Percentiles rank a stretch among this genome's conserved stretches.
Conservation (phyloP, 2,888 invertebrate genomes). For the Cheilosia scutellata region DNA sequence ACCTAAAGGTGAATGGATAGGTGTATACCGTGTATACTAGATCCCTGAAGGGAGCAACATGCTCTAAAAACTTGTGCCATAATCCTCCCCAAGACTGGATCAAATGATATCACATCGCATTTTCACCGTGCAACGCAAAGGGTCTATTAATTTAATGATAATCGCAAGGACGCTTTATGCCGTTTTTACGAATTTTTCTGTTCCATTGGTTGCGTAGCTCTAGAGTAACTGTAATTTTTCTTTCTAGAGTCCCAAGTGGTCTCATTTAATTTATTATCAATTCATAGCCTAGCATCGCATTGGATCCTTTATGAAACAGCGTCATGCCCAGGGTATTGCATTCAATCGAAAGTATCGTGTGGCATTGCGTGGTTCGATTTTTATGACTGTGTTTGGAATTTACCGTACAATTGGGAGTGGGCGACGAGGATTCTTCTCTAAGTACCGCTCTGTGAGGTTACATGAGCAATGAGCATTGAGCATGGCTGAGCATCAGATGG, state of each 20-base stretch:
- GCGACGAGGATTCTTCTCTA: constrained; percentile 31
- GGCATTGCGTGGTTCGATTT: constrained; percentile 58
- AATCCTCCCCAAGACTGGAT: constrained; percentile 34
- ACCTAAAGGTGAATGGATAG: constrained; percentile 1
- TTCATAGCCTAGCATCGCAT: constrained; percentile 71
- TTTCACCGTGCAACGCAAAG: constrained; percentile 24
- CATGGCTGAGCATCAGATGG: constrained; percentile 65
- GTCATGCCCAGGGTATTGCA: constrained; percentile 38
- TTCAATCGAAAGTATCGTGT: constrained; percentile 68
- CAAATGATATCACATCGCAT: constrained; percentile 28
- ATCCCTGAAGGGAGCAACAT: constrained; percentile 3
- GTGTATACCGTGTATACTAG: too few relatives aligned
- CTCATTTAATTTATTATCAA: constrained; percentile 77
- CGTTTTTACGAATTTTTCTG: constrained; percentile 36
- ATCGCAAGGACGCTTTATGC: constrained; percentile 61
- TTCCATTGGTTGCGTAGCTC: constrained; percentile 6
- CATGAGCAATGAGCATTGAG: constrained; percentile 13
- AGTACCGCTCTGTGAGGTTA: constrained; percentile 48
- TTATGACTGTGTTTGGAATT: constrained; percentile 62
- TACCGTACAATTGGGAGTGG: constrained; percentile 59
- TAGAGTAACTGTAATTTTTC: constrained; percentile 33
- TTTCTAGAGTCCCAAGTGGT: constrained; percentile 72
- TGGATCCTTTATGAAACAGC: constrained; percentile 52
- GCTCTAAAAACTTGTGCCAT: not conserved
- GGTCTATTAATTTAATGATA: constrained; percentile 67